Evolutionary conservation across 1,140 invertebrate genomes (phyloP).

Genomic region (Bombus breviceps): DNA sequence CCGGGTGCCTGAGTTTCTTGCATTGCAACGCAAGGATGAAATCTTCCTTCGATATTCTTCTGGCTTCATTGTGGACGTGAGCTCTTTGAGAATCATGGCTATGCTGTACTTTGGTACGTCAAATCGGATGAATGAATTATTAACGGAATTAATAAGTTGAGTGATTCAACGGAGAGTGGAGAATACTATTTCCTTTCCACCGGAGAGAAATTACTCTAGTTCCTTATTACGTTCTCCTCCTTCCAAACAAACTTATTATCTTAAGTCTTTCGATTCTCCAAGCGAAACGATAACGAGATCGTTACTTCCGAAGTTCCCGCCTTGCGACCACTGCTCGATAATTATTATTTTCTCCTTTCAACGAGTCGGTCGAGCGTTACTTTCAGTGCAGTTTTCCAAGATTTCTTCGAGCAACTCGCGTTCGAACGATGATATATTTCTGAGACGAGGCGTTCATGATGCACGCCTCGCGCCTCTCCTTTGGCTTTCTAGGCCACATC

Average conservation of each 20-base stretch:
- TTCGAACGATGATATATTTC: neutral
- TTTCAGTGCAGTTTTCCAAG: slow-evolving; percentile 17
- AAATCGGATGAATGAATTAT: slow-evolving; percentile 67
- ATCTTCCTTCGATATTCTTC: slow-evolving; percentile 16
- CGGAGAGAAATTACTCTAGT: slow-evolving; percentile 46
- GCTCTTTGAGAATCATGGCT: slow-evolving; percentile 48
- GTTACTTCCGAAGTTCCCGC: slow-evolving; percentile 66
- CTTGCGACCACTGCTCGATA: slow-evolving; percentile 55
- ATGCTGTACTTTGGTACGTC: slow-evolving; percentile 47
- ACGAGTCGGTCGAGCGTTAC: slow-evolving; percentile 3
- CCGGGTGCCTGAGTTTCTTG: neutral
- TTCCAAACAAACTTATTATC: slow-evolving; percentile 67
- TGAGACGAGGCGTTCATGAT: neutral
- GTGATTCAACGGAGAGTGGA: slow-evolving; percentile 47
- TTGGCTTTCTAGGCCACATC: slow-evolving; percentile 3
- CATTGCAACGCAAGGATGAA: slow-evolving; percentile 26
- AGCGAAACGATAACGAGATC: slow-evolving; percentile 67
- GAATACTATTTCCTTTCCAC: slow-evolving; percentile 60
- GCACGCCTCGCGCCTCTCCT: neutral
- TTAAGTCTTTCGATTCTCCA: slow-evolving; percentile 65
- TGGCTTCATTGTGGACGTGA: neutral
- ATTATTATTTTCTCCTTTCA: slow-evolving; percentile 55
- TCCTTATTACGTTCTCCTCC: slow-evolving; percentile 65
- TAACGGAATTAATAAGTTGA: slow-evolving; percentile 70
- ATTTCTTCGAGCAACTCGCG: neutral